Conservation (phyloP, 2,797 vertebrate species). For the Petrocephalus schoutedeni region DNA sequence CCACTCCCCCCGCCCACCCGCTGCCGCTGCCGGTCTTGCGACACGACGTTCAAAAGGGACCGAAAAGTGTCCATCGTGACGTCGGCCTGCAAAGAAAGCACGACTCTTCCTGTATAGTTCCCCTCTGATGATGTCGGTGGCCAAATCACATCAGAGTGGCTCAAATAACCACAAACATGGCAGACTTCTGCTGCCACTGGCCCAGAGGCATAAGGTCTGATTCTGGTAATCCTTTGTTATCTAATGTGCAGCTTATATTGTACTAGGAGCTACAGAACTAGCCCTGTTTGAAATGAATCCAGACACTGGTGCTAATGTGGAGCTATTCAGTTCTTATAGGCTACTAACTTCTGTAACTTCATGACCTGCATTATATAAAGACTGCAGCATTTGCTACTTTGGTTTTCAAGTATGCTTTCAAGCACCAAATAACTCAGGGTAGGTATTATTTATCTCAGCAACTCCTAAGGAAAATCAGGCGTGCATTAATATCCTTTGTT, state of each 20-base stretch:
- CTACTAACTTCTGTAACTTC: neutral
- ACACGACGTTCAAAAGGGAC: constrained; percentile 48
- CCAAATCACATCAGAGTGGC: neutral
- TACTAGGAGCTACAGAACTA: neutral
- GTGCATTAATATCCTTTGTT: neutral
- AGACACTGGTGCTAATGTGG: neutral
- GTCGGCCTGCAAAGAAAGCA: neutral
- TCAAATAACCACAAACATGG: neutral
- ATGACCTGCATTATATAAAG: neutral
- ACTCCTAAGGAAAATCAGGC: neutral
- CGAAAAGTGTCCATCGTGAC: neutral
- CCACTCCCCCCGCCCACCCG: constrained; percentile 36
- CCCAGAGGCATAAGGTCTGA: neutral
- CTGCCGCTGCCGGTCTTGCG: constrained; percentile 58
- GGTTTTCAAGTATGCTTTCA: neutral
- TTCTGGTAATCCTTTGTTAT: neutral
- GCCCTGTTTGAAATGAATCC: neutral
- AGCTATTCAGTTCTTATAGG: neutral
- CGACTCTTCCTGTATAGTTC: neutral
- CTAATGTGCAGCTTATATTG: neutral
- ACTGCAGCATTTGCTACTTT: neutral
- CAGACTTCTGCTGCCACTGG: neutral
- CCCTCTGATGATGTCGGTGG: neutral
- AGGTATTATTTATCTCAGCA: neutral
- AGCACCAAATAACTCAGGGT: neutral